phyloP scores from a whole-genome alignment of 2,113 vertebrate genomes.

The Spilogale gracilis region DNA sequence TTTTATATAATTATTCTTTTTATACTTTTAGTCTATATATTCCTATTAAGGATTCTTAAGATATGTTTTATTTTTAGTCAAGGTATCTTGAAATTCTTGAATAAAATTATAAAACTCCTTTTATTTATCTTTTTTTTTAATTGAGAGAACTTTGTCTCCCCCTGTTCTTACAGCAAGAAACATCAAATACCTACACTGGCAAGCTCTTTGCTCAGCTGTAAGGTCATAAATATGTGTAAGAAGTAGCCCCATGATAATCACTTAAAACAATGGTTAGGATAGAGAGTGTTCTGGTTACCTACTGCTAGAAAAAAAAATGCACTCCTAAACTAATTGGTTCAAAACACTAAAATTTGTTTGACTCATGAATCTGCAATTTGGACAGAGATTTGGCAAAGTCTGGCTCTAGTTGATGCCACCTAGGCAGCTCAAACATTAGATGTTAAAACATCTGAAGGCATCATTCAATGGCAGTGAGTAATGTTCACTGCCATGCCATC shows the following conservation, averaged over 20 bases:
- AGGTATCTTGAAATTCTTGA: not conserved
- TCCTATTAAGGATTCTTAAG: not conserved
- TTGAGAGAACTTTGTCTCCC: not conserved
- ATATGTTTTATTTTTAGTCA: not conserved
- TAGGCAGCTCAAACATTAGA: not conserved
- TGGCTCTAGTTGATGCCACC: not conserved
- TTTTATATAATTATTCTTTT: not conserved
- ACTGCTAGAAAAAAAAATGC: not conserved
- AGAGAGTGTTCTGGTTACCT: not conserved
- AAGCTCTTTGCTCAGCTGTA: not conserved
- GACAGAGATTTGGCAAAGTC: not conserved
- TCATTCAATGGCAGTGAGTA: not conserved
- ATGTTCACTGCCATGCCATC: not conserved
- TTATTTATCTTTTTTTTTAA: not conserved
- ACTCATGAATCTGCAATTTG: not conserved
- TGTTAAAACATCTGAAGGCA: not conserved
- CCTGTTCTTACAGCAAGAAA: not conserved
- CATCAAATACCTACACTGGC: not conserved
- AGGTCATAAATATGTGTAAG: not conserved
- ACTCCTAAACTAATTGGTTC: not conserved
- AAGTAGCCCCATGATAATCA: not conserved
- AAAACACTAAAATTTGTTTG: not conserved
- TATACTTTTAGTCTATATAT: not conserved
- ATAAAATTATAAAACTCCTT: not conserved
- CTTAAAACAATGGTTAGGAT: not conserved